A percentile compares a stretch with the other conserved stretches of the same genome.
Evolutionary conservation across 2,797 vertebrate species (phyloP).

Genomic region (Scomberomorus guttatus): DNA sequence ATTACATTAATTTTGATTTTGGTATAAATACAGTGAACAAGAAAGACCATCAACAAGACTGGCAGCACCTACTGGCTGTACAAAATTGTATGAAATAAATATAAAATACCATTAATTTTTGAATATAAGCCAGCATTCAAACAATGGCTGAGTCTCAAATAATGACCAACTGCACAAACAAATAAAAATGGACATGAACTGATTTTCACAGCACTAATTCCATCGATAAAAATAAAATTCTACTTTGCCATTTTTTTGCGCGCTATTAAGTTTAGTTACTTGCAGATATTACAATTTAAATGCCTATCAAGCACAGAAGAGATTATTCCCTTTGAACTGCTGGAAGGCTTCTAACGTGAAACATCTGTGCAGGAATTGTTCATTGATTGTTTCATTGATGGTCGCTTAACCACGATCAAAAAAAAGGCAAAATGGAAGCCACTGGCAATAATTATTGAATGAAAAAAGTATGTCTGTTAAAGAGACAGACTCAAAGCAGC

Average conservation of each 20-base stretch:
- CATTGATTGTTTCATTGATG: background rate
- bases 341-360: background rate
- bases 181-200: background rate
- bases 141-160: background rate
- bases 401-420: background rate
- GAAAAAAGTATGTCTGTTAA: background rate
- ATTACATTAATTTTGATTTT: conserved; percentile 4
- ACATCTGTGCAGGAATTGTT: background rate
- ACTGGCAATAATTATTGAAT: background rate
- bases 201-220: background rate
- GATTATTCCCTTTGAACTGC: background rate
- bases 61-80: background rate
- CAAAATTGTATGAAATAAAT: background rate
- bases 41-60: background rate
- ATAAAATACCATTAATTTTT: background rate
- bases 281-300: background rate
- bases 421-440: background rate
- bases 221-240: conserved; percentile 1
- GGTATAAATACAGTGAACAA: conserved; percentile 19
- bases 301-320: too few relatives aligned
- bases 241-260: background rate
- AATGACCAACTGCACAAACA: background rate
- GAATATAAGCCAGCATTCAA: background rate
- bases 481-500: background rate
- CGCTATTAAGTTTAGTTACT: background rate